Percentiles rank a stretch among this genome's conserved stretches.
Conservation (phyloP, 2,888 invertebrate species). For the Galerucella calmariensis region DNA sequence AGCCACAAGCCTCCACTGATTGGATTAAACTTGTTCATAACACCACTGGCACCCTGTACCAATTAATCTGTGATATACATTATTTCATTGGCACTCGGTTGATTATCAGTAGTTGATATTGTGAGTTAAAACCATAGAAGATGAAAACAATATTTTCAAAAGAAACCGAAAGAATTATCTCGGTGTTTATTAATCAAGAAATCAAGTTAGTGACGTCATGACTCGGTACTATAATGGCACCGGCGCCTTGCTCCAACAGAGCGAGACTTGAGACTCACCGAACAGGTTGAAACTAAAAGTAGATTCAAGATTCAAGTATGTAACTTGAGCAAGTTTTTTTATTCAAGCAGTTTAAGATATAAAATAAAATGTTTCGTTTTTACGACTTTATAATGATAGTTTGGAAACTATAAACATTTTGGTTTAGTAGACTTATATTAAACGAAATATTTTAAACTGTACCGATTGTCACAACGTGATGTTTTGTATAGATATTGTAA, state of each 20-base stretch:
- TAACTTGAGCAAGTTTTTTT: slow-evolving; percentile 50
- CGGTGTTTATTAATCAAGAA: slow-evolving; percentile 12
- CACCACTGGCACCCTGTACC: too few species aligned
- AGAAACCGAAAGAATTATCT: slow-evolving; percentile 3
- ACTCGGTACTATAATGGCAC: slow-evolving; percentile 48
- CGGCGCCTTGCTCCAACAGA: slow-evolving; percentile 57
- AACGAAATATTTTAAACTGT: not conserved
- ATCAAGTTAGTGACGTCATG: slow-evolving; percentile 49
- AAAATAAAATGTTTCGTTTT: not conserved
- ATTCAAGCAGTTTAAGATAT: slow-evolving; percentile 11
- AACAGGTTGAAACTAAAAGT: slow-evolving; percentile 58
- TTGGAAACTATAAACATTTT: not conserved
- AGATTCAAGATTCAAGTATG: slow-evolving; percentile 17
- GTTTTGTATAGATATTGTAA: too few species aligned
- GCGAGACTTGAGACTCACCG: slow-evolving; percentile 50
- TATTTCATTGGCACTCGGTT: too few species aligned
- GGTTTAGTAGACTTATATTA: not conserved
- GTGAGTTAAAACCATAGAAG: too few species aligned
- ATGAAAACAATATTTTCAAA: not conserved
- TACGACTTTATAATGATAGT: not conserved
- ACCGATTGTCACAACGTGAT: too few species aligned
- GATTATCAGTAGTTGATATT: too few species aligned
- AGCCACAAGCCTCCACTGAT: too few species aligned
- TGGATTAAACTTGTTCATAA: too few species aligned
- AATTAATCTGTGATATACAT: too few species aligned